phyloP scores from a whole-genome alignment of 2,888 invertebrate species.

The Boloria euphrosyne region DNA sequence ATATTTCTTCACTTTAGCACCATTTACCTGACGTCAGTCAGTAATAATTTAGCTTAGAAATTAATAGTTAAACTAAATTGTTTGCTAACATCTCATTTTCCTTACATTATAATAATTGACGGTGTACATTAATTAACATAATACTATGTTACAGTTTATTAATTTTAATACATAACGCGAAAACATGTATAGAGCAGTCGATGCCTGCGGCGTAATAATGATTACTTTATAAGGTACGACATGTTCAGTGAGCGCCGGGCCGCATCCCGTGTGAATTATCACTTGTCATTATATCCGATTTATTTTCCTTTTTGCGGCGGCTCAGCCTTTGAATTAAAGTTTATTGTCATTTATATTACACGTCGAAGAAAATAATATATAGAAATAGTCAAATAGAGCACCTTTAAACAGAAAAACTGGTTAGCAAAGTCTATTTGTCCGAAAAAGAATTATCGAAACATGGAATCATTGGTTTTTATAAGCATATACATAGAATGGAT shows the following conservation, averaged over 20 bases:
- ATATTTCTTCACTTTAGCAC: no score
- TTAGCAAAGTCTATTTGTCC: no score
- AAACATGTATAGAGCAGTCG: constrained; percentile 23
- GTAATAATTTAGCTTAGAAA: background rate
- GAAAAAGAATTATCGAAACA: no score
- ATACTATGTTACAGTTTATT: constrained; percentile 24
- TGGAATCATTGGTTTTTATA: no score
- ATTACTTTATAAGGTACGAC: constrained; percentile 44
- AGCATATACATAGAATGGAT: no score
- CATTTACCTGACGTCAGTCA: background rate
- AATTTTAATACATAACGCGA: constrained; percentile 24
- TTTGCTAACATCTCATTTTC: constrained; percentile 4
- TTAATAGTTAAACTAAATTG: background rate
- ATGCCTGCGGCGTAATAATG: constrained; percentile 38
- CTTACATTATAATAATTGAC: constrained; percentile 5
- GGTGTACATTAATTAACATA: constrained; percentile 2
- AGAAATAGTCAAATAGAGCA: no score
- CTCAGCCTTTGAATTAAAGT: constrained; percentile 71
- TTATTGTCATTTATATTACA: constrained; percentile 50
- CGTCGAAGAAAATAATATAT: no score
- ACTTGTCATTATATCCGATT: constrained; percentile 66
- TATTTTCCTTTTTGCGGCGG: constrained; percentile 58
- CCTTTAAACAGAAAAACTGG: no score
- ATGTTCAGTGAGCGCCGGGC: constrained; percentile 33
- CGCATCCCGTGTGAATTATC: constrained; percentile 60